A percentile compares a stretch with the other conserved stretches of the same genome.
Conservation (phyloP, 1,140 invertebrate species). For the Tigriopus japonicus region DNA sequence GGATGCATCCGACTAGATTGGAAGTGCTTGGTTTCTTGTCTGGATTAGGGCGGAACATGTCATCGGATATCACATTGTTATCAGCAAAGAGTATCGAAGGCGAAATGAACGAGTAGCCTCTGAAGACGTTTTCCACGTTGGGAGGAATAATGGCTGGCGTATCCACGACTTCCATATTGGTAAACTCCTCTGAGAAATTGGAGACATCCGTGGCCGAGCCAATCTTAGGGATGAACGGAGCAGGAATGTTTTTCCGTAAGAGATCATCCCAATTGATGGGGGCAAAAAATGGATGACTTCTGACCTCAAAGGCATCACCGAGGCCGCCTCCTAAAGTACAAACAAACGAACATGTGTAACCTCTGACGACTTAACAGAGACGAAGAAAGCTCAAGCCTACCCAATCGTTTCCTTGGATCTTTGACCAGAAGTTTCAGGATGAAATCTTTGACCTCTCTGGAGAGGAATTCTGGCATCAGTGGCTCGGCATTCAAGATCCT, state of each 20-base stretch:
- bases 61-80: conserved; percentile 50
- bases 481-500: conserved; percentile 69
- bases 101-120: conserved; percentile 87
- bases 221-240: conserved; percentile 64
- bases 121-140: conserved; percentile 69
- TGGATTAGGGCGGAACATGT: conserved; percentile 34
- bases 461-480: conserved; percentile 53
- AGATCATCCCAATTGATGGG: conserved; percentile 55
- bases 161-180: conserved; percentile 64
- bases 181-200: conserved; percentile 93
- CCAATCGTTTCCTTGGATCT: conserved; percentile 62
- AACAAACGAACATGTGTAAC: no score
- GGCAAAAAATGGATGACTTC: conserved; percentile 64
- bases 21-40: conserved; percentile 30
- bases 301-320: conserved; percentile 59
- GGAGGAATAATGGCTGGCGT: conserved; percentile 65
- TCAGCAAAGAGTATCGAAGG: conserved; percentile 74
- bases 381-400: no score
- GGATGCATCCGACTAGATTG: conserved; percentile 29
- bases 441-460: conserved; percentile 39
- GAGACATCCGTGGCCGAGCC: conserved; percentile 69
- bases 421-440: conserved; percentile 61
- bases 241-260: conserved; percentile 44
- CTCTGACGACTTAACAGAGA: no score
- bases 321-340: conserved; percentile 37